phyloP scores from a whole-genome alignment of 2,888 invertebrate genomes.

The Tipula vernalis region DNA sequence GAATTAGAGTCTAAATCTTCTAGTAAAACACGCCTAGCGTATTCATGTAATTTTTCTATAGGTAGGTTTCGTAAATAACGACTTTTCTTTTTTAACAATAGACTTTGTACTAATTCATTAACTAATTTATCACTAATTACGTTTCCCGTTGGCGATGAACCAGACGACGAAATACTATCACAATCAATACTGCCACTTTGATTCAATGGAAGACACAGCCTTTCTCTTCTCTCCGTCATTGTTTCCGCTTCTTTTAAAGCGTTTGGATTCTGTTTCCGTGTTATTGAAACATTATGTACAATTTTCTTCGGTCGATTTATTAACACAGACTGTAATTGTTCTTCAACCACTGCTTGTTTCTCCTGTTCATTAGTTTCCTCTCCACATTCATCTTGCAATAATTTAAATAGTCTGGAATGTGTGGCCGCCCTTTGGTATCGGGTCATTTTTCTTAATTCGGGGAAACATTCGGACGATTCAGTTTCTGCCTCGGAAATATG shows the following conservation, averaged over 20 bases:
- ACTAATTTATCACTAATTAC: slow-evolving; percentile 41
- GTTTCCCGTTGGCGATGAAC: slow-evolving; percentile 37
- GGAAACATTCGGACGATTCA: slow-evolving; percentile 44
- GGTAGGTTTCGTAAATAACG: slow-evolving; percentile 40
- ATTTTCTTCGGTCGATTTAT: slow-evolving; percentile 26
- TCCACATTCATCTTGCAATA: slow-evolving; percentile 47
- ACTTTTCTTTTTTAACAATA: slow-evolving; percentile 42
- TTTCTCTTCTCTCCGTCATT: slow-evolving; percentile 37
- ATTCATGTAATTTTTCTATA: slow-evolving; percentile 44
- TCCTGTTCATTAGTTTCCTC: slow-evolving; percentile 12
- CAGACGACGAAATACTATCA: slow-evolving; percentile 41
- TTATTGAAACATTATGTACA: slow-evolving; percentile 35
- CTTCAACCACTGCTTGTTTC: neutral
- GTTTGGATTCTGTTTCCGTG: slow-evolving; percentile 31
- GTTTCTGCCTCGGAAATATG: slow-evolving; percentile 53
- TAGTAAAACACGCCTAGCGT: slow-evolving; percentile 42
- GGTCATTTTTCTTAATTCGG: slow-evolving; percentile 42
- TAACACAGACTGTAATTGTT: slow-evolving; percentile 13
- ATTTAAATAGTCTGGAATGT: slow-evolving; percentile 54
- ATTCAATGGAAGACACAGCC: slow-evolving; percentile 39
- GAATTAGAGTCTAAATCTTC: slow-evolving; percentile 40
- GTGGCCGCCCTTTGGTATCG: slow-evolving; percentile 57
- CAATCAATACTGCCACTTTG: slow-evolving; percentile 37
- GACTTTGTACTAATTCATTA: slow-evolving; percentile 44
- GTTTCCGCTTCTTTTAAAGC: slow-evolving; percentile 30